Percentiles rank a stretch among this genome's conserved stretches.
Evolutionary conservation across 2,888 invertebrate species (phyloP).

Genomic region (Toxonevra muliebris): DNA sequence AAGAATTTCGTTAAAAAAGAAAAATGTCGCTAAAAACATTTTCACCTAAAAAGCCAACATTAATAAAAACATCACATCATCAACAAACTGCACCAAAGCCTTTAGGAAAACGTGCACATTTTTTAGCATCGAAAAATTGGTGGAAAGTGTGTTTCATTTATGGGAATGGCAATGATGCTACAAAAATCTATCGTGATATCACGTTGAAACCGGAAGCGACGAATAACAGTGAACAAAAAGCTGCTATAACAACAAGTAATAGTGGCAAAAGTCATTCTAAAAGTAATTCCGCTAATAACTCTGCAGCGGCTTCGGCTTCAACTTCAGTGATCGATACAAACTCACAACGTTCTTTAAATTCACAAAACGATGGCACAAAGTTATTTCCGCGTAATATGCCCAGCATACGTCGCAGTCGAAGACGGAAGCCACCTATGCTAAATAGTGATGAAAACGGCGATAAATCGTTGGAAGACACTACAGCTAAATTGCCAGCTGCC

Average conservation of each 20-base stretch:
- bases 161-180: conserved; percentile 74
- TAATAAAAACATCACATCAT: conserved; percentile 2
- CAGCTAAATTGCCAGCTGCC: no score
- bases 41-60: conserved; percentile 16
- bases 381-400: conserved; percentile 63
- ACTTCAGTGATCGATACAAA: conserved; percentile 42
- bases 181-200: conserved; percentile 78
- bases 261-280: conserved; percentile 34
- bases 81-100: conserved; percentile 29
- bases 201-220: conserved; percentile 33
- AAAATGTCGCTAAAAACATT: not conserved
- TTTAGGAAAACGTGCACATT: conserved; percentile 45
- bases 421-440: conserved; percentile 39
- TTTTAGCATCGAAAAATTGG: conserved; percentile 75
- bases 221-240: conserved; percentile 33
- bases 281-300: conserved; percentile 23
- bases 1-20: not conserved
- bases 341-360: conserved; percentile 45
- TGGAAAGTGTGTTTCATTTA: conserved; percentile 87
- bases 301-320: conserved; percentile 39
- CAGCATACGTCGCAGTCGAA: conserved; percentile 59
- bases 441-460: not conserved
- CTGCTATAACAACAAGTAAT: conserved; percentile 39
- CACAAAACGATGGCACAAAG: conserved; percentile 54
- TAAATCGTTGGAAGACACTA: no score